Evolutionary conservation across 2,888 invertebrate genomes (phyloP).

Genomic region (Drosophila formosana): DNA sequence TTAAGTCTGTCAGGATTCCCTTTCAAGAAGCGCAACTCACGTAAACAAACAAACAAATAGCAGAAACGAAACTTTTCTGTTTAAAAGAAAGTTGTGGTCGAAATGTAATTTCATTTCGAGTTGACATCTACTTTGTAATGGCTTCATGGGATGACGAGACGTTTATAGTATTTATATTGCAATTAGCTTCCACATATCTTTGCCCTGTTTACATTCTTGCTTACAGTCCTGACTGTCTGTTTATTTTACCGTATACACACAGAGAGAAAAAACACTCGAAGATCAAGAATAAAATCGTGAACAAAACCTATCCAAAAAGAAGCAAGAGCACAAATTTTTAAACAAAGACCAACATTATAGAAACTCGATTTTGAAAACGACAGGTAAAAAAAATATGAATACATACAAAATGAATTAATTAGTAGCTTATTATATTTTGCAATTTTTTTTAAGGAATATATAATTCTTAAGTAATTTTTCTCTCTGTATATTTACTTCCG

Average conservation of each 20-base stretch:
- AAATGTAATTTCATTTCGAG: slow-evolving; percentile 45
- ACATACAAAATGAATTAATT: no score
- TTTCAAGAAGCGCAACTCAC: slow-evolving; percentile 11
- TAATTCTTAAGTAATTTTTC: no score
- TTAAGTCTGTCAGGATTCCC: slow-evolving; percentile 39
- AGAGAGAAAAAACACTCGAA: no score
- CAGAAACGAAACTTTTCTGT: slow-evolving; percentile 50
- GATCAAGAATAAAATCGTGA: no score
- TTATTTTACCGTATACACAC: neutral
- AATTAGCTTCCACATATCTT: slow-evolving; percentile 50
- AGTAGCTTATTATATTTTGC: no score
- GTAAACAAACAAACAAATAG: slow-evolving; percentile 33
- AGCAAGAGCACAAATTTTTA: no score
- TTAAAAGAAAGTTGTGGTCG: slow-evolving; percentile 39
- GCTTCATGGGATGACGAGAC: slow-evolving; percentile 45
- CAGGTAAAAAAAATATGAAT: no score
- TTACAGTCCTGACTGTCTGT: neutral
- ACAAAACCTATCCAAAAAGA: no score
- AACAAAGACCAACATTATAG: no score
- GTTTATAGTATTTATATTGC: slow-evolving; percentile 59
- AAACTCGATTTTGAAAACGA: no score
- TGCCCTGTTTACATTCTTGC: slow-evolving; percentile 4
- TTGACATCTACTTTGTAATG: slow-evolving; percentile 52
- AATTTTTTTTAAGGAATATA: no score
- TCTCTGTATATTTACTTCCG: neutral